Percentiles rank a stretch among this genome's conserved stretches.
Conservation (phyloP, 2,113 vertebrate species). For the Salvelinus namaycush region DNA sequence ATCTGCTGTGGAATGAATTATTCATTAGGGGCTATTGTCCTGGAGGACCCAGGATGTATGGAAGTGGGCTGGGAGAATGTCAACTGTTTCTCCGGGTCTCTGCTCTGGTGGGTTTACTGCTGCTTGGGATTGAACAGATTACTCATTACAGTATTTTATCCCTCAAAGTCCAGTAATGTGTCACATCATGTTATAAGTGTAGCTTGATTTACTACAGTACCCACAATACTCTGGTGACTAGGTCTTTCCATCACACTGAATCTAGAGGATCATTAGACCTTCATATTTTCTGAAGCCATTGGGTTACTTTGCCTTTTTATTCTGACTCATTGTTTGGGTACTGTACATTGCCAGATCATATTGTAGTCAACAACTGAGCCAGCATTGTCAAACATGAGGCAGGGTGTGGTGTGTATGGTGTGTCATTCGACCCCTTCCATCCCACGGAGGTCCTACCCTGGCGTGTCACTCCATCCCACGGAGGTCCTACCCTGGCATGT, state of each 20-base stretch:
- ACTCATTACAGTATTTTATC: background rate
- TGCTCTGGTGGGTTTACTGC: background rate
- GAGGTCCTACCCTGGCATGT: background rate
- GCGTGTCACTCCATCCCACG: background rate
- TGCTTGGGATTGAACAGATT: background rate
- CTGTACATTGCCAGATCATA: background rate
- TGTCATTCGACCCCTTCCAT: background rate
- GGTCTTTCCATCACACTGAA: background rate
- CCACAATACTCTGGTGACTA: background rate
- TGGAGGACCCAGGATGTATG: background rate
- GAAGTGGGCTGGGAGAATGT: background rate
- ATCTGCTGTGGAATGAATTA: slow-evolving; percentile 30
- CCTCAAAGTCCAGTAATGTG: background rate
- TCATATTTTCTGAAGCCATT: background rate
- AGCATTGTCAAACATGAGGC: background rate
- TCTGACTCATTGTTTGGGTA: background rate
- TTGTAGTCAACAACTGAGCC: background rate
- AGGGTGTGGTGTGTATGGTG: background rate
- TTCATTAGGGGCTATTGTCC: background rate
- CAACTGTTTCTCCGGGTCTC: background rate
- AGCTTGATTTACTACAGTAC: background rate
- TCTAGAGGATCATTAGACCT: background rate
- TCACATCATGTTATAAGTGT: background rate
- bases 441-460: no score
- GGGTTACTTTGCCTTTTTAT: background rate